Conservation (phyloP, 2,888 invertebrate species). For the Himalopsyche anomala region DNA sequence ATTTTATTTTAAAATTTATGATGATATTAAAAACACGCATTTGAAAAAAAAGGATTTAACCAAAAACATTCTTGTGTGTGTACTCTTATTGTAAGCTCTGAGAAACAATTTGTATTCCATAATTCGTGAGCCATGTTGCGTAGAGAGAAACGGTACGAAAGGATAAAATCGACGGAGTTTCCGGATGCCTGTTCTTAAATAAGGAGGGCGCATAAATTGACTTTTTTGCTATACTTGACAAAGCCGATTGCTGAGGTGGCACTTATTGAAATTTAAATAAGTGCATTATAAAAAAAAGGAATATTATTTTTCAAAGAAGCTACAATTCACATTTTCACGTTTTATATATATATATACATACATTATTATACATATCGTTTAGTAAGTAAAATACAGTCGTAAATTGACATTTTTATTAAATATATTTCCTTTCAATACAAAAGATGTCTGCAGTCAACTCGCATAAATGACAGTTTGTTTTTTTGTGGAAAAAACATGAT, state of each 20-base stretch:
- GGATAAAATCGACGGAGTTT: slow-evolving; percentile 1
- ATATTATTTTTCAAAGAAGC: no score
- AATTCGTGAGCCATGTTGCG: not conserved
- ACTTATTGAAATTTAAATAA: slow-evolving; percentile 7
- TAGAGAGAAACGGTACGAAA: slow-evolving; percentile 4
- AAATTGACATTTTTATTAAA: no score
- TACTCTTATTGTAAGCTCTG: not conserved
- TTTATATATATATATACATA: no score
- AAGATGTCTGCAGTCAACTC: no score
- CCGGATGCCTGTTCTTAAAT: slow-evolving; percentile 9
- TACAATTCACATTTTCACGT: no score
- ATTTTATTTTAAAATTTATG: no score
- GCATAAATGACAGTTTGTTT: no score
- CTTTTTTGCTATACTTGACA: slow-evolving; percentile 8
- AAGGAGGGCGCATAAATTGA: slow-evolving; percentile 3
- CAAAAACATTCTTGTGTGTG: not conserved
- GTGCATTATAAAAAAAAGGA: not conserved
- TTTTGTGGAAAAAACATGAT: no score
- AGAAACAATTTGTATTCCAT: slow-evolving; percentile 39
- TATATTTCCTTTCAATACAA: no score
- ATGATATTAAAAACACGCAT: no score
- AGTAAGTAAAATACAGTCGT: no score
- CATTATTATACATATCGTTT: no score
- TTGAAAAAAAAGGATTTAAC: not conserved
- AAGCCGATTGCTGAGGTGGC: not conserved